Percentiles rank a stretch among this genome's conserved stretches.
Evolutionary conservation across 1,140 invertebrate species (phyloP).

Genomic region (Acromyrmex echinatior): DNA sequence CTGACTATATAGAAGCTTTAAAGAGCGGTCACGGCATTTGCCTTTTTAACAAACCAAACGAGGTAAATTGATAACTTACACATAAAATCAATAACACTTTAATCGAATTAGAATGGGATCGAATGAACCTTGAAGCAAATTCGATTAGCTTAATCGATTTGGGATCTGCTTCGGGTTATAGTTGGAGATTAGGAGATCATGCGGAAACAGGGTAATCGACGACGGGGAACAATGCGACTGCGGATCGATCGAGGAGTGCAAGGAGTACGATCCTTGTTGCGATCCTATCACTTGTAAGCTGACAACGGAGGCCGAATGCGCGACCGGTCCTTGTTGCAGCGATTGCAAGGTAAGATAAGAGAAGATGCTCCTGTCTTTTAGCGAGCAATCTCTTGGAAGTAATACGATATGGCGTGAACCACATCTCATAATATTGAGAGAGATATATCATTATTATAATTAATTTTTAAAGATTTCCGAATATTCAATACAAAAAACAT

Average conservation of each 20-base stretch:
- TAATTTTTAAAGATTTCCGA: neutral
- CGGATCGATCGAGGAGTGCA: constrained; percentile 95
- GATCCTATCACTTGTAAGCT: constrained; percentile 98
- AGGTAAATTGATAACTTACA: constrained; percentile 87
- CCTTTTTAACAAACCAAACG: constrained; percentile 96
- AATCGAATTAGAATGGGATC: neutral
- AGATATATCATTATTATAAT: neutral
- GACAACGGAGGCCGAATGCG: constrained; percentile 96
- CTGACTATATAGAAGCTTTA: constrained; percentile 94
- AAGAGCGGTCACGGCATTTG: constrained; percentile 93
- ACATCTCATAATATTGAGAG: neutral
- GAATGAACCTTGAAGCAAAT: neutral
- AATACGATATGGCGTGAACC: neutral
- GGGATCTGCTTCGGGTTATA: constrained; percentile 72
- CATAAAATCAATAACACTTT: neutral
- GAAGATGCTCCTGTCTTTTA: neutral
- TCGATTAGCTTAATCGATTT: constrained; percentile 36
- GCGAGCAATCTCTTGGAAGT: neutral
- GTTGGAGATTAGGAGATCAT: constrained; percentile 91
- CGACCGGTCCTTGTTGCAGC: constrained; percentile 96
- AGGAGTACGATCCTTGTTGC: constrained; percentile 95
- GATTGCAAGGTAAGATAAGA: constrained; percentile 92
- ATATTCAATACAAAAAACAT: neutral
- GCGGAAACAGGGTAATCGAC: constrained; percentile 97
- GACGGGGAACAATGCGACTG: constrained; percentile 98